phyloP scores from a whole-genome alignment of 2,797 vertebrate genomes.

The Gadopsis marmoratus region DNA sequence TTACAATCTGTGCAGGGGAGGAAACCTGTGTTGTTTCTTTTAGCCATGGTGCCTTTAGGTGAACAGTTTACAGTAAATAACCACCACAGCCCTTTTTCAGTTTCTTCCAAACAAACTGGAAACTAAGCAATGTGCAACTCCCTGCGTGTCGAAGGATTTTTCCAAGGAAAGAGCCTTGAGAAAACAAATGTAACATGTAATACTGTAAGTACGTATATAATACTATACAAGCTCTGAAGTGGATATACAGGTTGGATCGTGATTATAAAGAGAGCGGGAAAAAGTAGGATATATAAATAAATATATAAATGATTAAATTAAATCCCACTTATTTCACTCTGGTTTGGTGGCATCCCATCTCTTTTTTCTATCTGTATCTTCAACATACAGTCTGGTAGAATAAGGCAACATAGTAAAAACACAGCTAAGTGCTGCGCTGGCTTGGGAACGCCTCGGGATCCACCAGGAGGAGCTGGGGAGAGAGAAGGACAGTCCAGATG shows the following conservation, averaged over 20 bases:
- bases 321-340: not conserved
- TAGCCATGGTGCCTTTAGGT: no score
- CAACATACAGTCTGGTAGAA: not conserved
- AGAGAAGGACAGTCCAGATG: no score
- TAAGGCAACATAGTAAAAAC: not conserved
- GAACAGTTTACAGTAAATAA: not conserved
- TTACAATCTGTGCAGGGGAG: not conserved
- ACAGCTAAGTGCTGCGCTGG: not conserved
- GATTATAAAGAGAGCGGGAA: not conserved
- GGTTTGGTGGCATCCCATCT: not conserved
- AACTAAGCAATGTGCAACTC: not conserved
- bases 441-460: no score
- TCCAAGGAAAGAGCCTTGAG: no score
- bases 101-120: not conserved
- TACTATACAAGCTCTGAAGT: not conserved
- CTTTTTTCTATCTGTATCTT: not conserved
- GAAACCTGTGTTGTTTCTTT: not conserved
- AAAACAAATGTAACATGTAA: not conserved
- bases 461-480: no score
- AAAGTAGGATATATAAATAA: not conserved
- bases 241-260: not conserved
- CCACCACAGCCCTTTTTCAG: not conserved
- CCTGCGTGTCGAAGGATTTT: not conserved
- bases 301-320: no score
- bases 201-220: not conserved